Base-by-base conservation (phyloP, 2,888 invertebrate species). In the Meloe dianella region DNA sequence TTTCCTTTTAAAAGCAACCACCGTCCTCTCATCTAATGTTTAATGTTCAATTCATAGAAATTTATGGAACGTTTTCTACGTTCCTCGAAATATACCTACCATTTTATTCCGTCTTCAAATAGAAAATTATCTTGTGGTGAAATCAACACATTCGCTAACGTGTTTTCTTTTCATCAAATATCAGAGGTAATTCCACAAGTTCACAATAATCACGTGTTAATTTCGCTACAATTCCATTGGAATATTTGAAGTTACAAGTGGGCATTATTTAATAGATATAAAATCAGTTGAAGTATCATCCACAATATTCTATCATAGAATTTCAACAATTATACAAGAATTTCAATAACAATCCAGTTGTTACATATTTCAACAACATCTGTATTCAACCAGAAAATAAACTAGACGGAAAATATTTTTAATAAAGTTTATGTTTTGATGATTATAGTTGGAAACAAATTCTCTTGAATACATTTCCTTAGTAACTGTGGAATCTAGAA, bases 1-100 rank as follows among this genome's bases (percentile, higher is more conserved):
- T 68, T 68, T 65, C 65, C 65, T 63, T n/a, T 65, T 68, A 68
- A 67, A 67, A 65, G 68, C 68, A 62, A 62, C 64, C 58, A 20
- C 20, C 41, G 54, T 63, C 60, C 68, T 47, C 62, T 47, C 64
- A 59, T 67, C 64, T 64, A 64, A 59, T 35, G 64, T 61, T 67
- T 64, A 64, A 67, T 67, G 67, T 38, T 64, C 59, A 51, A 67
- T 67, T 67, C 64, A 67, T 68, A 60, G 68, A 60, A 65, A 68
- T 68, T 68, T 68, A 68, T 68, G 68, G 59, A 47, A 62, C 65
- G 63, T 68, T 65, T 57, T 65, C 59, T 60, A 60, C 54, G 54
- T 24, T 7, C 24, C 9, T 54, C 2, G 54, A 24, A 54, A 54
- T 54, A 10, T 24, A 14, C 35, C 14, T 12, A 47, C 54, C 10